A percentile compares a stretch with the other conserved stretches of the same genome.
These are phyloP conservation scores for Perizoma affinitatum DNA, from an alignment of 2,888 invertebrate genomes.

Conservation along the genomic window DNA sequence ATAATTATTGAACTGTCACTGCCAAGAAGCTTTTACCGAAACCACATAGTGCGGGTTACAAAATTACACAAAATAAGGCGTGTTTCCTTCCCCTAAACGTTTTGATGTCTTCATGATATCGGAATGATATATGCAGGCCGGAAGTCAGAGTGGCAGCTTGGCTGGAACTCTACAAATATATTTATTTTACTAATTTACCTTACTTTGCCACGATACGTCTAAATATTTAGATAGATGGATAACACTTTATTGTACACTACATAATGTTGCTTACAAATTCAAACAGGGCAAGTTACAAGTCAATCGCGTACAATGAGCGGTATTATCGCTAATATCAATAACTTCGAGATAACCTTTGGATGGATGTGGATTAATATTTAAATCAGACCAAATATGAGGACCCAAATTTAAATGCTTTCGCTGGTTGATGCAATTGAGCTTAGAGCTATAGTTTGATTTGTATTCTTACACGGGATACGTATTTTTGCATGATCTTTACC, in stretches of 20 bases:
- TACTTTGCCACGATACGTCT: slow-evolving; percentile 17
- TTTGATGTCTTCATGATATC: slow-evolving; percentile 78
- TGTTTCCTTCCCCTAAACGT: slow-evolving; percentile 58
- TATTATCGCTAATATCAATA: too few relatives aligned
- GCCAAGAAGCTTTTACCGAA: slow-evolving; percentile 54
- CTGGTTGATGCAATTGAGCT: too few relatives aligned
- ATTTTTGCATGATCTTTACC: too few relatives aligned
- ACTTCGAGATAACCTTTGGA: too few relatives aligned
- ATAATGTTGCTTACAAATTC: too few relatives aligned
- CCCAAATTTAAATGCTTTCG: too few relatives aligned
- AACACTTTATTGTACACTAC: neutral
- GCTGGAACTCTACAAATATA: slow-evolving; percentile 39
- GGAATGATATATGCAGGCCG: slow-evolving; percentile 73
- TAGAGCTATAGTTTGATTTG: too few relatives aligned
- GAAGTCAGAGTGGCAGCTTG: slow-evolving; percentile 58
- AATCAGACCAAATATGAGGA: too few relatives aligned
- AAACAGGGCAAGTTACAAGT: too few relatives aligned
- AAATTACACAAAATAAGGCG: slow-evolving; percentile 65
- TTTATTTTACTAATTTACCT: slow-evolving; percentile 30
- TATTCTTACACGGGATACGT: too few relatives aligned
- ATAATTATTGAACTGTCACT: slow-evolving; percentile 38
- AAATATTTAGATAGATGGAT: slow-evolving; percentile 9
- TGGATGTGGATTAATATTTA: too few relatives aligned
- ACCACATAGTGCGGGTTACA: slow-evolving; percentile 62
- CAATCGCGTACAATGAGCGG: too few relatives aligned